These are phyloP conservation scores for Ennomos fuscantarius DNA, from an alignment of 2,888 invertebrate species.

Conservation along the genomic window DNA sequence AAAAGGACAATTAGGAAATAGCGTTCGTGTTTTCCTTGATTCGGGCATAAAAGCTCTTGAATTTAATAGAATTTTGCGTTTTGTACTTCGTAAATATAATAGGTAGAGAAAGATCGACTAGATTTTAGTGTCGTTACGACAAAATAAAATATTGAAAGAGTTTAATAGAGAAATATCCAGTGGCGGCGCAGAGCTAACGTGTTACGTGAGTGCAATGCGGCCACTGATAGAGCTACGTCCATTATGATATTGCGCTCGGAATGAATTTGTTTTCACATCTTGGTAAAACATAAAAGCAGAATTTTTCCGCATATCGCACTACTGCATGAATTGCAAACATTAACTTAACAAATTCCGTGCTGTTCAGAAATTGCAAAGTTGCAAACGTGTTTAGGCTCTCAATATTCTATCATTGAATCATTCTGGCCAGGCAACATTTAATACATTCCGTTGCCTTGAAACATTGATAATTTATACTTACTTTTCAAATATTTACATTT, in stretches of 20 bases:
- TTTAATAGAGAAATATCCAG: slow-evolving; percentile 60
- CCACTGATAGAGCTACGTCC: slow-evolving; percentile 71
- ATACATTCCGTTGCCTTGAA: too few relatives aligned
- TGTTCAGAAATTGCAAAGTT: slow-evolving; percentile 13
- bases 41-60: slow-evolving; percentile 4
- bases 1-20: slow-evolving; percentile 27
- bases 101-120: neutral
- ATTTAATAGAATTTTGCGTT: slow-evolving; percentile 45
- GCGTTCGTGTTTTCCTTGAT: slow-evolving; percentile 12
- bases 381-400: neutral
- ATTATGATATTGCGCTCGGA: slow-evolving; percentile 82
- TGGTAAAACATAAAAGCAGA: slow-evolving; percentile 58
- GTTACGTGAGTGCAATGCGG: slow-evolving; percentile 64
- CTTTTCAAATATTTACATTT: too few relatives aligned
- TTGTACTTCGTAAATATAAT: slow-evolving; percentile 20
- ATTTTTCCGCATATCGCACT: slow-evolving; percentile 55
- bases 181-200: slow-evolving; percentile 64
- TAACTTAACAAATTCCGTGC: slow-evolving; percentile 49
- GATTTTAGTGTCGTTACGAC: slow-evolving; percentile 4
- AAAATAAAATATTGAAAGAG: slow-evolving; percentile 46
- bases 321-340: slow-evolving; percentile 60
- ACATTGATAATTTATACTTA: too few relatives aligned
- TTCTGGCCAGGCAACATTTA: too few relatives aligned
- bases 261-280: slow-evolving; percentile 77
- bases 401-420: neutral